These are phyloP conservation scores for Epinephelus moara DNA, from an alignment of 2,113 vertebrate genomes.

Conservation along the genomic window DNA sequence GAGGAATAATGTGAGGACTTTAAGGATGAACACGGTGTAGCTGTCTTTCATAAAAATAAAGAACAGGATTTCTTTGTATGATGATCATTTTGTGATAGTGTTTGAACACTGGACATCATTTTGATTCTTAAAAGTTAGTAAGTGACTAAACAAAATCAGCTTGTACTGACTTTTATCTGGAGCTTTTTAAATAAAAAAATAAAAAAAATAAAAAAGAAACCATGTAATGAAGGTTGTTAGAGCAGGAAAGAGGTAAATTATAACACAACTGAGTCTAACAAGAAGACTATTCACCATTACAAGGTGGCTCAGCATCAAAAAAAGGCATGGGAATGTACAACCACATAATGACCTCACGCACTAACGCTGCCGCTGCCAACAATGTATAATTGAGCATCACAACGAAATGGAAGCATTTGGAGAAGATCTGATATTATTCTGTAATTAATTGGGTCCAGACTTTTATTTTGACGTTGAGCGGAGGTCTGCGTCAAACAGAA, in stretches of 20 bases:
- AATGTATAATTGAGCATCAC: slow-evolving; percentile 39
- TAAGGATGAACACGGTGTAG: not conserved
- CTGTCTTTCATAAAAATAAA: not conserved
- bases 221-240: not conserved
- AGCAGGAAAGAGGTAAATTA: not conserved
- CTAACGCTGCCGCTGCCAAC: slow-evolving; percentile 17
- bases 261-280: not conserved
- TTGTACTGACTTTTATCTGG: not conserved
- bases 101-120: not conserved
- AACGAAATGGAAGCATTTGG: slow-evolving; percentile 26
- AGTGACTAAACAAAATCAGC: not conserved
- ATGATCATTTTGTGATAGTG: no score
- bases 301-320: not conserved
- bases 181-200: no score
- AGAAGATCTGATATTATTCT: slow-evolving; percentile 43
- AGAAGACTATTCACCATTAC: not conserved
- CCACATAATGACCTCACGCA: slow-evolving; percentile 16
- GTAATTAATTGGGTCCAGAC: slow-evolving; percentile 66
- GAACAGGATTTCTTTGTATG: not conserved
- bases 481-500: slow-evolving; percentile 57
- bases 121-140: not conserved
- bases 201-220: not conserved
- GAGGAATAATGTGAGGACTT: not conserved
- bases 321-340: slow-evolving; percentile 39
- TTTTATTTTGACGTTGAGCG: slow-evolving; percentile 59